Evolutionary conservation across 2,113 vertebrate genomes (phyloP).

Genomic region (Hypomesus transpacificus): DNA sequence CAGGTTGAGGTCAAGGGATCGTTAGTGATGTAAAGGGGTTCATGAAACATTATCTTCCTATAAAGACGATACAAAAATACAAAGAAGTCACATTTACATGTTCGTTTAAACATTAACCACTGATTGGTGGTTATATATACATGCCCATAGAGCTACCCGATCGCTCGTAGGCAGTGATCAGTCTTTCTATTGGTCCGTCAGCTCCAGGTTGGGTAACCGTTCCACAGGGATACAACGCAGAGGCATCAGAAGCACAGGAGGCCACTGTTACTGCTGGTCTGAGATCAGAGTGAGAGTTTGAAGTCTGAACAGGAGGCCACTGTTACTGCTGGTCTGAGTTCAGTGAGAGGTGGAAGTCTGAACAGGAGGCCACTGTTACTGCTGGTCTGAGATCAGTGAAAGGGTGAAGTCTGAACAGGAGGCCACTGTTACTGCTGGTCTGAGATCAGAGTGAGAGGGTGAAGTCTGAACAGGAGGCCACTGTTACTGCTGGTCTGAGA

Average conservation of each 20-base stretch:
- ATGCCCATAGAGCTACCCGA: slow-evolving; percentile 55
- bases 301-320: slow-evolving; percentile 22
- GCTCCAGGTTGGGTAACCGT: slow-evolving; percentile 71
- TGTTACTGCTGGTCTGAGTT: background rate
- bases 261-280: slow-evolving; percentile 8
- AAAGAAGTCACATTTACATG: background rate
- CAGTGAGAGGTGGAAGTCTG: background rate
- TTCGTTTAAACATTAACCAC: slow-evolving; percentile 16
- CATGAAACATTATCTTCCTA: slow-evolving; percentile 13
- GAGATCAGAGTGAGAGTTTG: slow-evolving; percentile 1
- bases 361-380: background rate
- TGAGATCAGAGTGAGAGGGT: background rate
- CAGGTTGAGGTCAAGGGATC: too few relatives aligned
- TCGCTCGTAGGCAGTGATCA: slow-evolving; percentile 49
- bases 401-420: background rate
- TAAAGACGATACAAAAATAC: slow-evolving; percentile 27
- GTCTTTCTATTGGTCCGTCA: slow-evolving; percentile 57
- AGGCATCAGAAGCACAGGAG: slow-evolving; percentile 64
- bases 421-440: background rate
- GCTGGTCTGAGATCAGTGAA: background rate
- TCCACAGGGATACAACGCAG: slow-evolving; percentile 72
- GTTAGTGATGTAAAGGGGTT: too few relatives aligned
- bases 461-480: background rate
- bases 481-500: background rate
- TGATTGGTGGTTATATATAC: slow-evolving; percentile 37